Conservation (phyloP, 1,140 invertebrate genomes). For the Alviniconcha marisindica region DNA sequence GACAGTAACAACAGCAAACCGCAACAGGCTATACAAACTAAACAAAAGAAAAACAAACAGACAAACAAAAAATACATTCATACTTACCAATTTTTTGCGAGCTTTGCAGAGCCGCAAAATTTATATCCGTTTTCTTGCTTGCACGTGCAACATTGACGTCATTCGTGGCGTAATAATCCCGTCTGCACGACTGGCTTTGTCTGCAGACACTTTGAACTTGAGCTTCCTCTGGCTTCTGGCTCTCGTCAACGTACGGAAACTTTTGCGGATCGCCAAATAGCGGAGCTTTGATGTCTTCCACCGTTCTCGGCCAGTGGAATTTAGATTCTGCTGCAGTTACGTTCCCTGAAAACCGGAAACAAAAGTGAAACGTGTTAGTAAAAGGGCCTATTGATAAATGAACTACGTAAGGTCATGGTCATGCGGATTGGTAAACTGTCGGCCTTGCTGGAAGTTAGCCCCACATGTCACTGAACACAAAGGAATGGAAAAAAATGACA, state of each 20-base stretch:
- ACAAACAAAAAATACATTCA: no score
- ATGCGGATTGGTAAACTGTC: no score
- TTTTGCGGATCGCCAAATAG: neutral
- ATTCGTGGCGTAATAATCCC: conserved; percentile 37
- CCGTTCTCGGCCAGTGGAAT: conserved; percentile 25
- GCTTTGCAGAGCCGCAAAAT: neutral
- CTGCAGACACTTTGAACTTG: neutral
- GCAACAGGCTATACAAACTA: conserved; percentile 16
- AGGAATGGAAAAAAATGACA: no score
- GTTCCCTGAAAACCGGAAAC: no score
- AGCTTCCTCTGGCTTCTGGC: neutral
- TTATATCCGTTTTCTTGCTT: neutral
- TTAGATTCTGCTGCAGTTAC: no score
- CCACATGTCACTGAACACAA: no score
- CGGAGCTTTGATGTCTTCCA: neutral
- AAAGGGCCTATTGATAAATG: no score
- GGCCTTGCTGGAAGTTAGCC: no score
- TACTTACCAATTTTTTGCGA: conserved; percentile 38
- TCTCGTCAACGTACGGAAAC: neutral
- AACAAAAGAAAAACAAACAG: no score
- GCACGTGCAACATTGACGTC: conserved; percentile 28
- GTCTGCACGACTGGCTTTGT: conserved; percentile 12
- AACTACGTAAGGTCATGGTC: no score
- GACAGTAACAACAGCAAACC: no score
- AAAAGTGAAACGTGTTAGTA: no score